Conservation (phyloP, 23 tunicate genomes). For the Pegea sp. region DNA sequence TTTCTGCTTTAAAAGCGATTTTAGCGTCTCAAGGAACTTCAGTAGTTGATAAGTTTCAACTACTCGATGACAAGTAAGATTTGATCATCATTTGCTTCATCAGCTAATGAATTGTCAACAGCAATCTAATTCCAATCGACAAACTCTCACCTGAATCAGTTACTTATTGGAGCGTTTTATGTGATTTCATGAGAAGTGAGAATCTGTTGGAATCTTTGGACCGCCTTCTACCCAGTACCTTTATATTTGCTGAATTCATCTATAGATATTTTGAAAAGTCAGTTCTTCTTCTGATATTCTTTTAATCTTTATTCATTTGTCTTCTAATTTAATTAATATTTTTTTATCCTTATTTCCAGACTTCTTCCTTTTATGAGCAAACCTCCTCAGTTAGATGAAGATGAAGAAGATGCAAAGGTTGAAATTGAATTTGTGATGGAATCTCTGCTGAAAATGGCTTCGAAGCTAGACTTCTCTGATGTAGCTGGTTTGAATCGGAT, state of each 20-base stretch:
- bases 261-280: constrained; percentile 22
- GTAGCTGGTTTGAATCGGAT: constrained; percentile 29
- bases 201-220: constrained; percentile 45
- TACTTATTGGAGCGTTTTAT: constrained; percentile 57
- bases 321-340: no score
- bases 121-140: constrained; percentile 28
- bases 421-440: constrained; percentile 82
- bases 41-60: constrained; percentile 24
- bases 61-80: constrained; percentile 36
- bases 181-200: constrained; percentile 20
- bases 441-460: constrained; percentile 48
- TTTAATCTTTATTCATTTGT: no score
- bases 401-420: constrained; percentile 38
- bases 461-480: constrained; percentile 41
- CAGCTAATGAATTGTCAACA: not conserved
- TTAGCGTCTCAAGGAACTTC: constrained; percentile 5
- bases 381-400: constrained; percentile 4
- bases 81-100: not conserved
- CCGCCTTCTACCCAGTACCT: constrained; percentile 21
- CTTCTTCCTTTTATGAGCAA: not conserved
- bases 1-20: constrained; percentile 37
- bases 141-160: constrained; percentile 52
- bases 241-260: constrained; percentile 23
- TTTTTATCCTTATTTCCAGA: not conserved
- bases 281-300: not conserved